A percentile compares a stretch with the other conserved stretches of the same genome.
phyloP scores from a whole-genome alignment of 2,888 invertebrate genomes.

The Hypena proboscidalis region DNA sequence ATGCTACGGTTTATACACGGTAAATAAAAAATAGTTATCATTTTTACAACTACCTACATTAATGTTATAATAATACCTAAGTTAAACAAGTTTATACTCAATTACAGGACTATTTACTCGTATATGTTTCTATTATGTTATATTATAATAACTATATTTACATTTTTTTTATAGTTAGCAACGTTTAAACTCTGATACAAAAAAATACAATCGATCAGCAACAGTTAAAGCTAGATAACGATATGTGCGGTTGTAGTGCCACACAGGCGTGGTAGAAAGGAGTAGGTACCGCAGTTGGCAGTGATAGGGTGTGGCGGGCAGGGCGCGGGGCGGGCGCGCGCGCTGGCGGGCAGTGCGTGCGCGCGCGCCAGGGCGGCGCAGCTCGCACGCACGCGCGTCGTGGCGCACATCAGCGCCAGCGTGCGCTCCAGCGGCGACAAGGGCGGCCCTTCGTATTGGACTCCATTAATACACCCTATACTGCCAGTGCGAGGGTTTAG shows the following conservation, averaged over 20 bases:
- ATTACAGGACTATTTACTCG: too few species aligned
- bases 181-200: too few species aligned
- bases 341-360: slow-evolving; percentile 40
- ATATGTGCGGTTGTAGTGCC: neutral
- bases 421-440: slow-evolving; percentile 25
- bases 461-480: slow-evolving; percentile 10
- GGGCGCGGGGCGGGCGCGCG: slow-evolving; percentile 33
- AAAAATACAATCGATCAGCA: neutral
- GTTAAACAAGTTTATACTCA: too few species aligned
- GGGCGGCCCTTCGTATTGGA: slow-evolving; percentile 1
- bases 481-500: neutral
- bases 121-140: too few species aligned
- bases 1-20: too few species aligned
- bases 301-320: slow-evolving; percentile 45
- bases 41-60: too few species aligned
- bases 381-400: slow-evolving; percentile 43
- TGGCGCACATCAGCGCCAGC: slow-evolving; percentile 35
- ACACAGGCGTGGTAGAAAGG: neutral
- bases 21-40: too few species aligned
- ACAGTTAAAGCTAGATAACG: neutral
- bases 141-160: too few species aligned
- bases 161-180: too few species aligned
- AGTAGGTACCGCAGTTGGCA: slow-evolving; percentile 54
- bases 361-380: slow-evolving; percentile 48
- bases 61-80: too few species aligned